Conservation (phyloP, 2,797 vertebrate species). For the Phataginus tricuspis region DNA sequence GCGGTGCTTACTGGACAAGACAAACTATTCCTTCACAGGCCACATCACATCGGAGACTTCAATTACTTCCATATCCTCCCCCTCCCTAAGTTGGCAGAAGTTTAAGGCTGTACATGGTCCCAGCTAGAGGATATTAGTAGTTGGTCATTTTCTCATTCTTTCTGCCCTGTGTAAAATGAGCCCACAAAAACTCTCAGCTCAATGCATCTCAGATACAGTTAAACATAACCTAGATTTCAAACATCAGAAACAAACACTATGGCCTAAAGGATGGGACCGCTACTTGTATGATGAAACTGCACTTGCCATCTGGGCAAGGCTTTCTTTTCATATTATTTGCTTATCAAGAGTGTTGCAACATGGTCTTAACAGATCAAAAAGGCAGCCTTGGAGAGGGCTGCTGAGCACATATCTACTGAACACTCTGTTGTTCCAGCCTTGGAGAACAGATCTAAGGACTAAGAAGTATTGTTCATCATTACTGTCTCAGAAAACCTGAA, state of each 20-base stretch:
- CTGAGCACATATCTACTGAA: not conserved
- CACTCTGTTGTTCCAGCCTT: constrained; percentile 47
- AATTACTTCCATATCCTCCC: not conserved
- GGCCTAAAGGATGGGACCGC: not conserved
- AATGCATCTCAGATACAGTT: not conserved
- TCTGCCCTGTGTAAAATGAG: constrained; percentile 8
- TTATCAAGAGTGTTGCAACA: constrained; percentile 13
- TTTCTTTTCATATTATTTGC: constrained; percentile 7
- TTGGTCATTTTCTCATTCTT: not conserved
- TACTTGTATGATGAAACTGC: not conserved
- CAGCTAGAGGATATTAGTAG: constrained; percentile 20
- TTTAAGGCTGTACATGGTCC: not conserved
- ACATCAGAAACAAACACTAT: not conserved
- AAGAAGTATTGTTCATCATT: not conserved
- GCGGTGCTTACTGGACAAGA: not conserved
- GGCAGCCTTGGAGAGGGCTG: not conserved
- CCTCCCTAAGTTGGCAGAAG: not conserved
- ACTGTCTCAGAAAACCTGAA: not conserved
- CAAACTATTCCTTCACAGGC: not conserved
- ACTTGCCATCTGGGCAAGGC: not conserved
- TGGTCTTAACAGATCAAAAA: constrained; percentile 24
- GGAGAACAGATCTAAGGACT: constrained; percentile 46
- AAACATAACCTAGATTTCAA: constrained; percentile 30
- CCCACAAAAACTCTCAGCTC: not conserved
- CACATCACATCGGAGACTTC: not conserved